Base-by-base conservation (phyloP, 2,113 vertebrate genomes). In the Brachirus orientalis region DNA sequence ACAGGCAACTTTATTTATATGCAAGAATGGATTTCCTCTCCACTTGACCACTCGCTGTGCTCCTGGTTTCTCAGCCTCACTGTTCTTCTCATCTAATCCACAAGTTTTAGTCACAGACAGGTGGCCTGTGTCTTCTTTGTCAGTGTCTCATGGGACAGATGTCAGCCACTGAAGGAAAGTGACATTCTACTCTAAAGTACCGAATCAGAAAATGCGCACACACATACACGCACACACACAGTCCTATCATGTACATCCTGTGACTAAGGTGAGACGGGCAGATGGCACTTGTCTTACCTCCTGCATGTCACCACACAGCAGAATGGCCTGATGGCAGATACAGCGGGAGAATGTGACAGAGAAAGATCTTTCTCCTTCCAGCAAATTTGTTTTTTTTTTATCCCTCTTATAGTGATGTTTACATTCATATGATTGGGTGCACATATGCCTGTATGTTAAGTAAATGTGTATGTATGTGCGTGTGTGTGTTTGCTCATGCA, bases 131-230 rank as follows among this genome's bases (percentile, higher is more conserved):
- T 65, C 45, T 48, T 37, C 38, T 47, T 28, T 59, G 46, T 47
- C 70, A 77, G 50, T 52, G 66, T 47, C 61, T 85, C 81, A 89
- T 68, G 63, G 83, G 84, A 90, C 79, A 90, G 76, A 73, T 90
- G 79, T 89, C 90, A 87, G 62, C 51, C 77, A 65, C 59, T 79
- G 84, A 83, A 69, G 12, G 78, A 87, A 84, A 90, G 84, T 91
- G 88, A 87, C 88, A 91, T 88, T 91, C 85, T 89, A 90, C 91
- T 92, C 84, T 90, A 78, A 79, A 84, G 80, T 57, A 83, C 81
- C 63, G 75, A 89, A 76, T 73, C 40, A 71, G 18, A 83, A 78
- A 48, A 80, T 63, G 70, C 60, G 22, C 52, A 62, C 53, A 4
- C 57, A 47, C 66, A 69, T 11, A 75, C 67, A 74, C 60, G 20